Evolutionary conservation across 2,797 vertebrate species (phyloP), one percentile per base, ranked within the genome.

Genomic region (Platalea minor): DNA sequence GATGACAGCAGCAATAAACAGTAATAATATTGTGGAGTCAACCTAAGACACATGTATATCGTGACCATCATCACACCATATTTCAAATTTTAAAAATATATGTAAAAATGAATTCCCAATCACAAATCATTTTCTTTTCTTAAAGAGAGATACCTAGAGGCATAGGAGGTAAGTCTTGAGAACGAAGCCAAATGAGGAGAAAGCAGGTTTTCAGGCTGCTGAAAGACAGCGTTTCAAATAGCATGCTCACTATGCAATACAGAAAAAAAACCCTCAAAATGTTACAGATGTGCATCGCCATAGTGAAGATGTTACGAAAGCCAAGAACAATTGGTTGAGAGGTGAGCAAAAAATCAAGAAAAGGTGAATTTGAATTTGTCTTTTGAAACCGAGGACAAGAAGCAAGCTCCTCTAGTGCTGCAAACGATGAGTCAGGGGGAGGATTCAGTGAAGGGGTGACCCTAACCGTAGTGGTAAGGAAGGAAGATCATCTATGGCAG

Each of bases 1-100:
- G 54, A 31, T 90, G 94, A 95, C 95, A 93, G 87, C 57, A 88
- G 91, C 68, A 95, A 88, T 91, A 91, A 96, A 93, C 85, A 93
- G 72, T 33, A 83, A 61, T 60, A 88, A 75, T 61, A 13, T 13
- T 4, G 6, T 46, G 28, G 25, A 93, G 75, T 25, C 85, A 64
- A 2, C 64, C 21, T 72, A 54, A 89, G 77, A 53, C 60, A 69
- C 2, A 1, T 9, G 17, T 74, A 46, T 31, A 53, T 76, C 60
- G 7, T 11, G 53, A 39, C 45, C 56, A 77, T 60, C 56, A 74
- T 46, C 37, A 50, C 26, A 31, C 1, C 3, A 1, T 10, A 87
- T 56, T 74, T 87, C 20, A 85, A 57, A 76, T 51, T 86, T 29
- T 0, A 69, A 84, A 81, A 91, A 33, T 10, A 57, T 18, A 76